A percentile compares a stretch with the other conserved stretches of the same genome.
Conservation (phyloP, 2,797 vertebrate species). For the Rhadinocentrus ornatus region DNA sequence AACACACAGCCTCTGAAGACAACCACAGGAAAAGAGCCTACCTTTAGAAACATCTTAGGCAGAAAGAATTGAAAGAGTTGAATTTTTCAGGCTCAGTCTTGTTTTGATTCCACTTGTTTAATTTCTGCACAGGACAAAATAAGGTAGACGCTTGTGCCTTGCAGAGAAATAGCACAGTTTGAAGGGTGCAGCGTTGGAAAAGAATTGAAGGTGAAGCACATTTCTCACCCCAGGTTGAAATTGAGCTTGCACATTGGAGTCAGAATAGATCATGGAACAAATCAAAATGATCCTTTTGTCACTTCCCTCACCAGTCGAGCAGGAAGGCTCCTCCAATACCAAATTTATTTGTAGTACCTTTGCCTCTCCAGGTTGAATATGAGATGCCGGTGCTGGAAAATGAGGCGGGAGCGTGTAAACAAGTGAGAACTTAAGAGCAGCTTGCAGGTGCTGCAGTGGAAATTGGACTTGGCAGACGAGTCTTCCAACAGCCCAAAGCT, state of each 20-base stretch:
- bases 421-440: conserved; percentile 32
- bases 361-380: conserved; percentile 26
- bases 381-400: conserved; percentile 38
- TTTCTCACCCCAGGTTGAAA: conserved; percentile 10
- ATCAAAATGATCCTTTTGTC: conserved; percentile 33
- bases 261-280: conserved; percentile 20
- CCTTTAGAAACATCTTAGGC: conserved; percentile 58
- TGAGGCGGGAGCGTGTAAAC: conserved; percentile 41
- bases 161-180: conserved; percentile 39
- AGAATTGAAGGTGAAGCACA: background rate
- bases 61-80: conserved; percentile 51
- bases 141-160: conserved; percentile 16
- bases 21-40: conserved; percentile 35
- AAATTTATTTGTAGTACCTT: background rate
- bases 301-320: conserved; percentile 26
- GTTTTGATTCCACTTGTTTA: conserved; percentile 24
- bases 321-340: conserved; percentile 4
- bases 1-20: conserved; percentile 63
- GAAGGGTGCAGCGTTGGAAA: conserved; percentile 5
- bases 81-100: conserved; percentile 66
- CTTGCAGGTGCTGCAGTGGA: conserved; percentile 46
- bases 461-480: conserved; percentile 60
- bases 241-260: background rate
- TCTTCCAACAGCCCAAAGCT: conserved; percentile 37
- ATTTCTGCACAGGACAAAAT: conserved; percentile 17